Base-by-base conservation (phyloP, 1,140 invertebrate genomes). In the Lanistes nyassanus region DNA sequence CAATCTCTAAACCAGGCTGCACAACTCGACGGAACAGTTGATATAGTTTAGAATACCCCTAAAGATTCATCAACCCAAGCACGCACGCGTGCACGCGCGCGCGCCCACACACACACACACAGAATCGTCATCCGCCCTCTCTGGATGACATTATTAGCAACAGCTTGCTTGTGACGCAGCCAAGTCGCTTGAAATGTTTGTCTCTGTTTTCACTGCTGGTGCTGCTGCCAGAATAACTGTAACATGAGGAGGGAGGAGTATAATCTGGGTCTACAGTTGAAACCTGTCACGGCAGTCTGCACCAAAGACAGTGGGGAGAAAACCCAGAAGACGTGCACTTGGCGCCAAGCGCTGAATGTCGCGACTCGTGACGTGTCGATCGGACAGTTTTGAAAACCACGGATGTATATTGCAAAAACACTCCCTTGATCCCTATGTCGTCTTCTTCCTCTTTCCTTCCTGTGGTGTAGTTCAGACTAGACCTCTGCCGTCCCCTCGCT, bases 51-150 rank as follows among this genome's bases (percentile, higher is more conserved):
- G 37, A 5, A 64, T 36, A 64, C 11, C 31, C 60, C 31, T 7
- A 64, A 29, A 64, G 5, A 29, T 36, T 34, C 60, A 64, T 36
- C 11, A 29, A 64, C 26, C 11, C 60, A 64, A 29, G 23, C 11
- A 64, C 60, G 23, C 60, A 64, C 60, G 23, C 60, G n/a, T n/a
- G 37, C 60, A 31, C 60, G 37, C 60, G 23, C 29, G 37, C 60
- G 23, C 60, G 37, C 60, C 11, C 60, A 64, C 60, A 31, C 60
- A 64, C 60, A 31, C 60, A 64, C n/a, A 31, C n/a, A 64, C 5
- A 31, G 13, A 64, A 23, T 5, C 56, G 31, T n/a, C 23, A 23
- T 60, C 58, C 58, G 9, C 58, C 58, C 31, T 60, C 23, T n/a
- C 7, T 60, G n/a, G n/a, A 6, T 60, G n/a, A 9, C 31, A 9